A percentile compares a stretch with the other conserved stretches of the same genome.
Evolutionary conservation across 2,888 invertebrate genomes (phyloP).

Genomic region (Drosophila quinaria): DNA sequence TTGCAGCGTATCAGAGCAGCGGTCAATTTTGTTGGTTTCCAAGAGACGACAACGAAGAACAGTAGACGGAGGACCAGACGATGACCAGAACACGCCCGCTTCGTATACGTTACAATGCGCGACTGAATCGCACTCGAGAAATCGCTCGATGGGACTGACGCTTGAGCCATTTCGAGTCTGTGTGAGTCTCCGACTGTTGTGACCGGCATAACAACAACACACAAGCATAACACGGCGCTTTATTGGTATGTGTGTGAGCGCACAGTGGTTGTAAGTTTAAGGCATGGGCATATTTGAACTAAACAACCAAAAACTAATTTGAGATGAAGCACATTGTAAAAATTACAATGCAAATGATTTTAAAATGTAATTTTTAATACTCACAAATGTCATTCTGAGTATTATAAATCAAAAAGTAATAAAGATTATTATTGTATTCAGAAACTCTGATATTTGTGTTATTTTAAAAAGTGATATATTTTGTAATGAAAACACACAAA

Average conservation of each 20-base stretch:
- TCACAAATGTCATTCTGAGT: too few relatives aligned
- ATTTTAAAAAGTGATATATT: too few relatives aligned
- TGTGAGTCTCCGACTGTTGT: slow-evolving; percentile 32
- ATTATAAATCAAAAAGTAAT: too few relatives aligned
- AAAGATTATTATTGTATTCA: too few relatives aligned
- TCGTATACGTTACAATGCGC: slow-evolving; percentile 55
- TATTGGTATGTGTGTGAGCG: slow-evolving; percentile 16
- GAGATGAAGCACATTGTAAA: background rate
- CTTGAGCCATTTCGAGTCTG: slow-evolving; percentile 23
- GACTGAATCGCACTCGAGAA: slow-evolving; percentile 61
- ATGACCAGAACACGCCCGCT: slow-evolving; percentile 52
- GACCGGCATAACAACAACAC: slow-evolving; percentile 37
- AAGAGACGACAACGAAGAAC: slow-evolving; percentile 43
- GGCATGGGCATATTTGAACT: background rate
- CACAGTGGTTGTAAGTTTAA: slow-evolving; percentile 28
- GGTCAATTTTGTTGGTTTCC: slow-evolving; percentile 31
- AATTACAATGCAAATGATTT: too few relatives aligned
- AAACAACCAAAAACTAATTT: background rate
- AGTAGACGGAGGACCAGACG: slow-evolving; percentile 18
- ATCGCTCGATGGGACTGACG: slow-evolving; percentile 51
- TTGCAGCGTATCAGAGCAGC: slow-evolving; percentile 27
- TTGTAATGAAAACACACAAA: too few relatives aligned
- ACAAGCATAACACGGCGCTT: slow-evolving; percentile 12
- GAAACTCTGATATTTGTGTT: too few relatives aligned
- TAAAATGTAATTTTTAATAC: too few relatives aligned